These are phyloP conservation scores for Carcina quercana DNA, from an alignment of 2,888 invertebrate species.

Conservation along the genomic window DNA sequence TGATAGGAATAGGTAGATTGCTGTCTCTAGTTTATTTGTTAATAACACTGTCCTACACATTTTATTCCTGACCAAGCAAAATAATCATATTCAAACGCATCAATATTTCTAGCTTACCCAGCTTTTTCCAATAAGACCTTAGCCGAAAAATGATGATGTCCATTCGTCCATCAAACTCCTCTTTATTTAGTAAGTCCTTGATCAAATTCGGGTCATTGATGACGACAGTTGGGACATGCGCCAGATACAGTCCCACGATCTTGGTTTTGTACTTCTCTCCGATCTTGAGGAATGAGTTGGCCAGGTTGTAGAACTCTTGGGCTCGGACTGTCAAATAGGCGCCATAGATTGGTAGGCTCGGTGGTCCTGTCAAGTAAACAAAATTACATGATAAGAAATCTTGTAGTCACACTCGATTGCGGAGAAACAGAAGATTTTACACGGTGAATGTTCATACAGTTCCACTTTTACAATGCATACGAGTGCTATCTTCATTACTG, in stretches of 20 bases:
- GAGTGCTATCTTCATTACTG: too few species aligned
- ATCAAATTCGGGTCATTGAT: slow-evolving; percentile 70
- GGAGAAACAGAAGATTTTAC: background rate
- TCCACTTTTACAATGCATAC: too few species aligned
- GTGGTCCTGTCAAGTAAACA: slow-evolving; percentile 67
- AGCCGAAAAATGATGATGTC: slow-evolving; percentile 57
- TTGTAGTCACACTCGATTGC: too few species aligned
- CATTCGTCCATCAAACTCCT: slow-evolving; percentile 77
- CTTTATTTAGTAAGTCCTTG: slow-evolving; percentile 73
- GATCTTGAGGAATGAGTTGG: slow-evolving; percentile 61
- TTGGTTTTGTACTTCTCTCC: slow-evolving; percentile 75
- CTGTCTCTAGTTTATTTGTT: too few species aligned
- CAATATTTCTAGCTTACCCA: too few species aligned
- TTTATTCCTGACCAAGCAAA: too few species aligned
- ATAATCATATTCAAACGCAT: too few species aligned
- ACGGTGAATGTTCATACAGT: background rate
- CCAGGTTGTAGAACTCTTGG: slow-evolving; percentile 64
- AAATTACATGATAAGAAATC: too few species aligned
- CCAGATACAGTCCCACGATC: slow-evolving; percentile 74
- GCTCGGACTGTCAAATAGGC: slow-evolving; percentile 75
- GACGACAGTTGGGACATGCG: slow-evolving; percentile 58
- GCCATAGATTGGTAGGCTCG: slow-evolving; percentile 76
- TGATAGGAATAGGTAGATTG: too few species aligned
- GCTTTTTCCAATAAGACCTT: slow-evolving; percentile 68
- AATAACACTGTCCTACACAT: too few species aligned